phyloP scores from a whole-genome alignment of 2,888 invertebrate genomes.

The Gymnocheta viridis region DNA sequence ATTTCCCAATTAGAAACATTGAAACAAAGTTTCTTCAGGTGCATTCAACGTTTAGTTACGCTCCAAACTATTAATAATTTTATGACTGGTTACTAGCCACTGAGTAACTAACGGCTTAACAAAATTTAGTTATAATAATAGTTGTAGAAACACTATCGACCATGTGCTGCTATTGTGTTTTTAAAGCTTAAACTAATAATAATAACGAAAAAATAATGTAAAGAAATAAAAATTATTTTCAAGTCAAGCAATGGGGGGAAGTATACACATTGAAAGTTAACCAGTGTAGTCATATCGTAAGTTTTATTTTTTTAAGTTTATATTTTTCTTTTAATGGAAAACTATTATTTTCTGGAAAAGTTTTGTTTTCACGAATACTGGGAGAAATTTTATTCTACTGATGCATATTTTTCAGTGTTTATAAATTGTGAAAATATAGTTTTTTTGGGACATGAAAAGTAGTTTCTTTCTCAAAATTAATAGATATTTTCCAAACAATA shows the following conservation, averaged over 20 bases:
- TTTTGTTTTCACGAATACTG: no score
- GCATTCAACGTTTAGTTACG: slow-evolving; percentile 20
- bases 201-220: slow-evolving; percentile 16
- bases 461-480: no score
- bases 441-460: no score
- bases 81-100: slow-evolving; percentile 37
- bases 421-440: no score
- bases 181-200: slow-evolving; percentile 12
- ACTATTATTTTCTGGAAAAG: no score
- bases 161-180: slow-evolving; percentile 49
- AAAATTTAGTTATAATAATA: slow-evolving; percentile 56
- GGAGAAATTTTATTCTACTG: no score
- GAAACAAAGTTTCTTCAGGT: slow-evolving; percentile 11
- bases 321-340: no score
- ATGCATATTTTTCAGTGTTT: no score
- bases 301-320: no score
- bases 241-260: slow-evolving; percentile 24
- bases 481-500: no score
- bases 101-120: slow-evolving; percentile 49
- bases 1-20: not conserved
- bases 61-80: slow-evolving; percentile 31
- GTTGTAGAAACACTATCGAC: slow-evolving; percentile 44
- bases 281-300: no score
- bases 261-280: not conserved
- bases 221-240: slow-evolving; percentile 24